These are phyloP conservation scores for Semnopithecus entellus DNA, from an alignment of 2,113 vertebrate genomes.

Conservation along the genomic window DNA sequence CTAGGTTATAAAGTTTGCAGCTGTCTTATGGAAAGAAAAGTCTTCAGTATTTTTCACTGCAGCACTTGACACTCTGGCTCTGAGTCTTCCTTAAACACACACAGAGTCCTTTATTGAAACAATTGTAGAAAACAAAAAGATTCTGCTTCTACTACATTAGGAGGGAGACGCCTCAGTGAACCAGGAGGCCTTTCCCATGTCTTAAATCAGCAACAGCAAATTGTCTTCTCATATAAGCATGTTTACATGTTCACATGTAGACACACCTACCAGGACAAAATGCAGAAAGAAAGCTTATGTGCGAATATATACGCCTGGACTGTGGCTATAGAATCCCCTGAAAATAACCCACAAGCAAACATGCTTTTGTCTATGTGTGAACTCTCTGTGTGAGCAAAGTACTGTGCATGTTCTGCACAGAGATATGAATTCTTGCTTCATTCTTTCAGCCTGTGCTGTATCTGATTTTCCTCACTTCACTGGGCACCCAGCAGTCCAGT, in stretches of 20 bases:
- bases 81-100: constrained; percentile 61
- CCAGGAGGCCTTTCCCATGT: constrained; percentile 54
- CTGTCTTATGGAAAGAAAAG: constrained; percentile 52
- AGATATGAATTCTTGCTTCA: constrained; percentile 83
- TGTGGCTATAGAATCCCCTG: background rate
- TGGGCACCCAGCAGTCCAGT: constrained; percentile 92
- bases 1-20: constrained; percentile 76
- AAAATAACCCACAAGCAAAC: constrained; percentile 77
- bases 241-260: constrained; percentile 63
- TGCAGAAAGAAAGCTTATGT: constrained; percentile 35
- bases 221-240: constrained; percentile 52
- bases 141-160: constrained; percentile 36
- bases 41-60: constrained; percentile 41
- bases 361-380: constrained; percentile 78
- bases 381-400: constrained; percentile 81
- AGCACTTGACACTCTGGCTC: constrained; percentile 16
- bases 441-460: constrained; percentile 87
- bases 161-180: constrained; percentile 64
- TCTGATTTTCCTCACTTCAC: constrained; percentile 95
- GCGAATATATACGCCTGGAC: background rate
- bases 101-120: constrained; percentile 50
- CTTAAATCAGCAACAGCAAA: constrained; percentile 78
- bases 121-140: constrained; percentile 46
- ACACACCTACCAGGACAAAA: constrained; percentile 48
- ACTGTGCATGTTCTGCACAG: constrained; percentile 72